phyloP scores from a whole-genome alignment of 2,888 invertebrate species.

The Polyommatus iphigenia region DNA sequence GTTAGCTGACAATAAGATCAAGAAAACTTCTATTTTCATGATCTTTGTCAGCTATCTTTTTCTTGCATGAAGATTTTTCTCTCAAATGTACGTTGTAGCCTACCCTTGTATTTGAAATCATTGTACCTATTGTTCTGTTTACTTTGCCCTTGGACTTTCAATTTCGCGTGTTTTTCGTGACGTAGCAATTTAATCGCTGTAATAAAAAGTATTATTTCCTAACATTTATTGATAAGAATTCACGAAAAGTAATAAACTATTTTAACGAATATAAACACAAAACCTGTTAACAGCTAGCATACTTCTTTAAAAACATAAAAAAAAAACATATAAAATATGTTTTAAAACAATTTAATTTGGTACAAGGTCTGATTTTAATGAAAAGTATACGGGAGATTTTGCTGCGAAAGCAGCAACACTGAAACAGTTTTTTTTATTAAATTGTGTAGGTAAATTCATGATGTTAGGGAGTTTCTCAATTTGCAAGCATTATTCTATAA shows the following conservation, averaged over 20 bases:
- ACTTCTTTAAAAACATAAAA: neutral
- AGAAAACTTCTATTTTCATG: too few species aligned
- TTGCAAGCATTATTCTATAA: too few species aligned
- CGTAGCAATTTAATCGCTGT: neutral
- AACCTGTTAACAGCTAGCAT: neutral
- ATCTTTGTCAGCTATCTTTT: too few species aligned
- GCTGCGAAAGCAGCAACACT: too few species aligned
- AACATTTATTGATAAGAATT: conserved; percentile 19
- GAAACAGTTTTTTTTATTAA: too few species aligned
- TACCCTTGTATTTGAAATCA: neutral
- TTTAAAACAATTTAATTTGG: neutral
- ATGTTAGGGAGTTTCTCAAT: too few species aligned
- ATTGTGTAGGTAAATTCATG: too few species aligned
- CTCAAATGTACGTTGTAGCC: too few species aligned
- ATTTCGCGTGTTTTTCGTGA: neutral
- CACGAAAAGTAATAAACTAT: conserved; percentile 1
- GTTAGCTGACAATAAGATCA: too few species aligned
- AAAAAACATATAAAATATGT: neutral
- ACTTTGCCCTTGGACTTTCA: conserved; percentile 10
- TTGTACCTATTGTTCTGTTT: neutral
- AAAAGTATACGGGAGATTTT: too few species aligned
- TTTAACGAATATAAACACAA: neutral
- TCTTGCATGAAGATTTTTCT: too few species aligned
- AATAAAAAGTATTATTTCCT: conserved; percentile 2
- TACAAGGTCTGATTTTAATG: too few species aligned